phyloP scores from a whole-genome alignment of 30 jellyfish, hydroid and myxozoan species.

The Mastigias papua region DNA sequence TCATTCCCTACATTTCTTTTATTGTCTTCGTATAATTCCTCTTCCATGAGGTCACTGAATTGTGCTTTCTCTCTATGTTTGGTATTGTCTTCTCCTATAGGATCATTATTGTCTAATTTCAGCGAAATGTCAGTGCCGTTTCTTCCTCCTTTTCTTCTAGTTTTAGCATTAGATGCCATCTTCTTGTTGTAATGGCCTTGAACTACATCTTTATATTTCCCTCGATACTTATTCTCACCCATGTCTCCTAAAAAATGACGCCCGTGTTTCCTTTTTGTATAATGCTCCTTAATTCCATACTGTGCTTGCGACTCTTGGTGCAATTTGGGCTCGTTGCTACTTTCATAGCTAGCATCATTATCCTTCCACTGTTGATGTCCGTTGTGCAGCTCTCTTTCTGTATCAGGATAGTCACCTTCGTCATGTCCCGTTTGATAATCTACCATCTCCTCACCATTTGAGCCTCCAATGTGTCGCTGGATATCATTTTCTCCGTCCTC shows the following conservation, averaged over 20 bases:
- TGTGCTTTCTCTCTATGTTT: background rate
- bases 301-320: background rate
- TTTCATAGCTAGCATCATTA: background rate
- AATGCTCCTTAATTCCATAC: background rate
- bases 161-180: no score
- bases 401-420: background rate
- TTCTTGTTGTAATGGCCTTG: no score
- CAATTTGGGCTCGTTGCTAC: background rate
- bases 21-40: background rate
- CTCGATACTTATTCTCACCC: no score
- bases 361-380: background rate
- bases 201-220: no score
- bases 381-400: background rate
- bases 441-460: background rate
- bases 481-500: constrained; percentile 4
- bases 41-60: background rate
- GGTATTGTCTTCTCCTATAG: background rate
- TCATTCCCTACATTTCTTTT: background rate
- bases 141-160: no score
- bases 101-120: background rate
- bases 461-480: constrained; percentile 17
- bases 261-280: background rate
- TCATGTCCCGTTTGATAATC: background rate
- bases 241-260: no score
- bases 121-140: background rate